Evolutionary conservation across 1,140 invertebrate genomes (phyloP), one percentile per base, ranked within the genome.

Genomic region (Drosophila tropicalis): DNA sequence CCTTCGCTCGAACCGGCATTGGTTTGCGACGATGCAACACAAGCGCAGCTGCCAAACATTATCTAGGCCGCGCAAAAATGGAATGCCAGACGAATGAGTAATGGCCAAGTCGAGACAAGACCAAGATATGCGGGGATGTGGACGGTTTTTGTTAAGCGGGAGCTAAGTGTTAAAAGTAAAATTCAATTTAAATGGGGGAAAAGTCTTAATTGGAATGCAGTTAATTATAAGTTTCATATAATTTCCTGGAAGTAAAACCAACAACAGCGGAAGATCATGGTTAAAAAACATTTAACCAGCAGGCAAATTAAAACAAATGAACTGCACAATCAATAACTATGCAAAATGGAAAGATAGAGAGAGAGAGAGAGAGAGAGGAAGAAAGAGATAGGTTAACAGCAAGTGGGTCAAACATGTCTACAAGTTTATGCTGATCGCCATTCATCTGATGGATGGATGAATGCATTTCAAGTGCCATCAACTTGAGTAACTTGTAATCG

Each of bases 21-120:
- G 41, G 41, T 44, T 44, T 15, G 51, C 66, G 65, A 62, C 75
- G 70, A 44, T 60, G 70, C 72, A 29, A 29, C 5, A 29, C 29
- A 29, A 29, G 29, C 29, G 29, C 29, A 76, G 74, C 72, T 63
- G 66, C 60, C 47, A 51, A 41, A 15, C 36, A 65, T 39, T 61
- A 76, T 76, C 72, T 76, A 63, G 72, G 72, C 60, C 65, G 70
- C 61, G 75, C 66, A 78, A 67, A 47, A 68, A 60, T 70, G 66
- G 74, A 81, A 86, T 85, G 77, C 57, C 79, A 79, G 54, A 40
- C 63, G 82, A 72, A 67, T 76, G 72, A 67, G 57, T 66, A 79
- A 68, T 63, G 67, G 65, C 39, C 44, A 51, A 51, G 7, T 4
- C 12, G n/a, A 39, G 36, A 13, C 36, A 5, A 5, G 36, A 12